Conservation (phyloP, 2,113 vertebrate genomes). For the Ascaphus truei region DNA sequence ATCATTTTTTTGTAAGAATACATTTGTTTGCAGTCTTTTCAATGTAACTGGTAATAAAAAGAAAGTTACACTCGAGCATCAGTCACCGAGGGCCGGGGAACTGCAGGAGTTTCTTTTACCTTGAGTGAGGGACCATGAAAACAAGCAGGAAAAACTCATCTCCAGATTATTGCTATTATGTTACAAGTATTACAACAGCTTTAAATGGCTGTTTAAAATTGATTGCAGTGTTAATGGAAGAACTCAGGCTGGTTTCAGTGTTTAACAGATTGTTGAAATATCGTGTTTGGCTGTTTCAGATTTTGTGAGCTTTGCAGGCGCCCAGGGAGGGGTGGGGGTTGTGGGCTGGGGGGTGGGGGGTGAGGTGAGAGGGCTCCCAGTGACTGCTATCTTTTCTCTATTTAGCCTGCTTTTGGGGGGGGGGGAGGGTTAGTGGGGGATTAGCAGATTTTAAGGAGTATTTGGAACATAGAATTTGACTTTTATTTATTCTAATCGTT, state of each 20-base stretch:
- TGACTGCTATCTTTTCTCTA: too few relatives aligned
- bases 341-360: background rate
- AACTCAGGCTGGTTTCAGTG: constrained; percentile 35
- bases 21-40: too few relatives aligned
- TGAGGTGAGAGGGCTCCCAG: too few relatives aligned
- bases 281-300: constrained; percentile 35
- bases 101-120: background rate
- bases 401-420: too few relatives aligned
- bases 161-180: constrained; percentile 37
- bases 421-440: too few relatives aligned
- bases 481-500: too few relatives aligned
- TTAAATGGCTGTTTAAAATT: constrained; percentile 40
- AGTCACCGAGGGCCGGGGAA: too few relatives aligned
- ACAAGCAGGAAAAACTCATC: constrained; percentile 25
- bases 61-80: too few relatives aligned
- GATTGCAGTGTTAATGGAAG: constrained; percentile 39
- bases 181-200: constrained; percentile 38
- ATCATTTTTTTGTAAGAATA: too few relatives aligned
- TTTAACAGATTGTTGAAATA: constrained; percentile 38
- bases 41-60: too few relatives aligned
- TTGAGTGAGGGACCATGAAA: background rate
- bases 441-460: too few relatives aligned
- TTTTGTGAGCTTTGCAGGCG: constrained; percentile 34
- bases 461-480: too few relatives aligned
- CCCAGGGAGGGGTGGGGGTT: background rate